These are phyloP conservation scores for Erethizon dorsatum DNA, from an alignment of 2,797 vertebrate genomes.

Conservation along the genomic window DNA sequence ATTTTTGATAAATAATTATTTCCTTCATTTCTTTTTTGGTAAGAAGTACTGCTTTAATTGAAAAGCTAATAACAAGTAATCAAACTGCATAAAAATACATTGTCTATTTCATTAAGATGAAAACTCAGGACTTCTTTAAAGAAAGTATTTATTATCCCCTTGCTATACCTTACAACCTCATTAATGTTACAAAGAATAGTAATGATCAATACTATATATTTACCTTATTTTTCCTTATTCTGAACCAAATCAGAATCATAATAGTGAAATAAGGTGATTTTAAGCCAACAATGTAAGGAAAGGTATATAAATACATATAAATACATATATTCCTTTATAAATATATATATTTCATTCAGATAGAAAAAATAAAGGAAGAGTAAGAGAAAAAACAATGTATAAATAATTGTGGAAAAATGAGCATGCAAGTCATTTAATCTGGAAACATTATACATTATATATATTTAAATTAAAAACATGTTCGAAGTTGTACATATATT, in stretches of 20 bases:
- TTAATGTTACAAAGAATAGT: slow-evolving; percentile 8
- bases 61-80: background rate
- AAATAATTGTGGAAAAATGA: slow-evolving; percentile 18
- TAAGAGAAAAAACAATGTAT: background rate
- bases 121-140: slow-evolving; percentile 17
- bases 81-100: background rate
- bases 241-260: background rate
- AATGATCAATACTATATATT: slow-evolving; percentile 47
- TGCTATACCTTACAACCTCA: background rate
- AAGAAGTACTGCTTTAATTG: background rate
- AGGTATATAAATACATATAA: background rate
- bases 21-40: background rate
- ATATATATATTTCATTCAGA: background rate
- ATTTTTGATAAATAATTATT: slow-evolving; percentile 1
- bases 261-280: background rate
- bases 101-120: slow-evolving; percentile 20
- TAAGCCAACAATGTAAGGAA: slow-evolving; percentile 35
- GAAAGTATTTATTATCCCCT: slow-evolving; percentile 1
- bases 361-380: slow-evolving; percentile 16
- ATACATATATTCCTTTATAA: background rate
- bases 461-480: slow-evolving; percentile 14
- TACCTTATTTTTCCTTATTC: background rate
- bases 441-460: background rate
- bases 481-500: background rate
- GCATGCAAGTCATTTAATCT: slow-evolving; percentile 41